Base-by-base conservation (phyloP, 2,888 invertebrate species). In the Drosophila parthenogenetica region DNA sequence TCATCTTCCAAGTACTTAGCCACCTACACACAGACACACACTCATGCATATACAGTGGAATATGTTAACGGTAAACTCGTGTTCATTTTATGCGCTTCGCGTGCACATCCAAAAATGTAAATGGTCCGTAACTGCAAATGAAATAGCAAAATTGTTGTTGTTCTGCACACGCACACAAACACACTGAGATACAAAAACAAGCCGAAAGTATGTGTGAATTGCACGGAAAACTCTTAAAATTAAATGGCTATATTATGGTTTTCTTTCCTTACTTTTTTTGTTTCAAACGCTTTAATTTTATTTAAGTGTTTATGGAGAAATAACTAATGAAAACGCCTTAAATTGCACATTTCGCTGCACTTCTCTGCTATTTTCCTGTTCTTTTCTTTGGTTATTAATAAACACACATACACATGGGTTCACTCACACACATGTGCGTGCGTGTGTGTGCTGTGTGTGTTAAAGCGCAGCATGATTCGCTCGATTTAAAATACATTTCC, bases 401-500 rank as follows among this genome's bases (percentile, higher is more conserved):
- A 86, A 88, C 81, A 46, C 40, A 60, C 73, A 68, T n/a, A n/a
- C 29, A n/a, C 17, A n/a, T 35, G 35, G 11, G 35, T 16, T 17
- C n/a, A 14, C 40, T n/a, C 19, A 49, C n/a, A 51, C 61, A 54
- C 37, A 46, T 59, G 57, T 35, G 35, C 13, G 11, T 1, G 54
- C 62, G 63, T 42, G 13, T 35, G 35, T 13, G 13, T 45, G 63
- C 46, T 57, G 57, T 79, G 77, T 83, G 81, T 83, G 87, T 87
- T 83, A 83, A 89, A 84, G 87, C 85, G 87, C 81, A 83, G 85
- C 89, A 87, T 85, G 90, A 89, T 90, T 86, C 86, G 90, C 87
- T 91, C 90, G 90, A 91, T 91, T 91, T 87, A 91, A 83, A 85
- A 72, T 87, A 89, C 90, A 89, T 90, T 91, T 91, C 85, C 90